Conservation (phyloP, 2,113 vertebrate species). For the Aythya baeri region DNA sequence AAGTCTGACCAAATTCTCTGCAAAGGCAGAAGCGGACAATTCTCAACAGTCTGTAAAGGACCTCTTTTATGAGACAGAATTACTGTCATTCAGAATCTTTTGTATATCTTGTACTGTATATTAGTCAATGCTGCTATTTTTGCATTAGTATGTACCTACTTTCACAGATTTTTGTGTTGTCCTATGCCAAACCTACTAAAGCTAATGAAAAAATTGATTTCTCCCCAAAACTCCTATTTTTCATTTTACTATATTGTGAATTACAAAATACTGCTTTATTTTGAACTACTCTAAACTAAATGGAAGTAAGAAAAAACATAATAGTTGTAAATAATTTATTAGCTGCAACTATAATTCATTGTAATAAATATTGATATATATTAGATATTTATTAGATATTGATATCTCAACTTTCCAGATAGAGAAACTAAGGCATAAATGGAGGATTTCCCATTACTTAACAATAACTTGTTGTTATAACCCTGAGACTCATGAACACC, state of each 20-base stretch:
- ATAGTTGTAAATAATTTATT: not conserved
- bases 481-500: not conserved
- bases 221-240: not conserved
- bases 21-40: not conserved
- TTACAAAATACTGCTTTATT: not conserved
- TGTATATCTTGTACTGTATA: not conserved
- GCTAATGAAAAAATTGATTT: not conserved
- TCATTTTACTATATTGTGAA: not conserved
- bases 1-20: slow-evolving; percentile 1
- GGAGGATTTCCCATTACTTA: not conserved
- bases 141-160: not conserved
- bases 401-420: not conserved
- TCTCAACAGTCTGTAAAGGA: not conserved
- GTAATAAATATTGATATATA: not conserved
- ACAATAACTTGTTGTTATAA: not conserved
- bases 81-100: not conserved
- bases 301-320: not conserved
- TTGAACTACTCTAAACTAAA: not conserved
- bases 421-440: not conserved
- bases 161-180: not conserved
- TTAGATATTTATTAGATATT: not conserved
- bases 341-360: not conserved
- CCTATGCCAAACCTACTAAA: not conserved
- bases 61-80: not conserved
- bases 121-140: not conserved